phyloP scores from a whole-genome alignment of 2,113 vertebrate genomes.

The Pagrus major region DNA sequence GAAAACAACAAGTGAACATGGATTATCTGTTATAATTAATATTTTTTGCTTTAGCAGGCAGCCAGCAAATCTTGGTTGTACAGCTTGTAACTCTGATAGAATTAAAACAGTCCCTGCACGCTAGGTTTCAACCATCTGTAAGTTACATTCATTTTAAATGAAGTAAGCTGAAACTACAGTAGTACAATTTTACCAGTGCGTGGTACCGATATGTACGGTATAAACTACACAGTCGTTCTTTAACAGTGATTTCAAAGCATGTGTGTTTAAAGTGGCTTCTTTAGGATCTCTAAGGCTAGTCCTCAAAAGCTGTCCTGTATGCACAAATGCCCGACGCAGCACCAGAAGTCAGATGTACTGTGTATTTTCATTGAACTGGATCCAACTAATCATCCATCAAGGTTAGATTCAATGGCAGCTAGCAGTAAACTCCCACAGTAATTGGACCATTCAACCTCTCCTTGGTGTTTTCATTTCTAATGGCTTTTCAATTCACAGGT shows the following conservation, averaged over 20 bases:
- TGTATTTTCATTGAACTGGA: slow-evolving; percentile 29
- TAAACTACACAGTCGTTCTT: neutral
- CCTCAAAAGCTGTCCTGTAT: neutral
- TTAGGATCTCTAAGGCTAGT: neutral
- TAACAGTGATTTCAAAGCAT: neutral
- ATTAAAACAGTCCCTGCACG: neutral
- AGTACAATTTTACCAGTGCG: neutral
- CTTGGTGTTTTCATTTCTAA: slow-evolving; percentile 61
- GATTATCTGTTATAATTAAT: too few species aligned
- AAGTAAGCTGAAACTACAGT: neutral
- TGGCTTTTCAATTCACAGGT: slow-evolving; percentile 51
- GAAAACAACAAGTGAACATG: neutral
- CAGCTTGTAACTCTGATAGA: neutral
- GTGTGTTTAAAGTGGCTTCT: neutral
- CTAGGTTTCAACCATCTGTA: neutral
- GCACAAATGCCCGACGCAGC: slow-evolving; percentile 8
- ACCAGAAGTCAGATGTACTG: neutral
- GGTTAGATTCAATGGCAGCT: slow-evolving; percentile 37
- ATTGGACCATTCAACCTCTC: slow-evolving; percentile 56
- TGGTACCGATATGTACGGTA: neutral
- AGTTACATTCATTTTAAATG: neutral
- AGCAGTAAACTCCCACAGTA: slow-evolving; percentile 31
- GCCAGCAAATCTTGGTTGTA: neutral
- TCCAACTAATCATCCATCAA: slow-evolving; percentile 51
- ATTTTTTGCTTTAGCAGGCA: neutral